These are phyloP conservation scores for Alcedo quadribrachys DNA, from an alignment of 2,797 vertebrate genomes.

Conservation along the genomic window DNA sequence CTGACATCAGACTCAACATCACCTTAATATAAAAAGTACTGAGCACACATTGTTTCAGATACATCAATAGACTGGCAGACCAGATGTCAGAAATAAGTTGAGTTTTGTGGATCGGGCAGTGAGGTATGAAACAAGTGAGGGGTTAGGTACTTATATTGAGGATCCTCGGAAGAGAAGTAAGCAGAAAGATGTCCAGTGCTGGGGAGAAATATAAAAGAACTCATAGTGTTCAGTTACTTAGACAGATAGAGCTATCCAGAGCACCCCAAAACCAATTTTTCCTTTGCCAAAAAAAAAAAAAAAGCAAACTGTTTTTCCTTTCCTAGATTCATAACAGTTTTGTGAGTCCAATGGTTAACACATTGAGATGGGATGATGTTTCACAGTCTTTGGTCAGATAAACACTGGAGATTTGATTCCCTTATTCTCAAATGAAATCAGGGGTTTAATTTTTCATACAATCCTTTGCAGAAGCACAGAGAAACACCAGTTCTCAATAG, in stretches of 20 bases:
- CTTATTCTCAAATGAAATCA: not conserved
- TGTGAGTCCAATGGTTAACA: not conserved
- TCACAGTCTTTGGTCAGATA: not conserved
- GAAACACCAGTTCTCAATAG: not conserved
- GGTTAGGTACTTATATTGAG: not conserved
- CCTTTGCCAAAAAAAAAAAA: not conserved
- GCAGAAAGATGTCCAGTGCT: not conserved
- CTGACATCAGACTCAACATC: not conserved
- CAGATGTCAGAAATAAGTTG: not conserved
- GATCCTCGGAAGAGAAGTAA: not conserved
- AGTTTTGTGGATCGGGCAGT: not conserved
- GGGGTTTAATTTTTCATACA: not conserved
- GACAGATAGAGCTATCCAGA: not conserved
- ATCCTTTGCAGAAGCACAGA: not conserved
- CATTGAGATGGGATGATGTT: not conserved
- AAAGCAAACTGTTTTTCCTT: not conserved
- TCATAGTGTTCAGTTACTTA: not conserved
- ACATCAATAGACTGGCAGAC: not conserved
- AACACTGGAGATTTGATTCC: not conserved
- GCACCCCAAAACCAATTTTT: rapidly evolving
- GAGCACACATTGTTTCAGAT: not conserved
- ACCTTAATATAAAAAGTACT: not conserved
- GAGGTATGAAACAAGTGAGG: not conserved
- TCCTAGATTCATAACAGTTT: not conserved
- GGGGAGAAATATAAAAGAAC: not conserved